phyloP scores from a whole-genome alignment of 53 echinoderm and acorn worm genomes.

The Temnopleurus reevesii region DNA sequence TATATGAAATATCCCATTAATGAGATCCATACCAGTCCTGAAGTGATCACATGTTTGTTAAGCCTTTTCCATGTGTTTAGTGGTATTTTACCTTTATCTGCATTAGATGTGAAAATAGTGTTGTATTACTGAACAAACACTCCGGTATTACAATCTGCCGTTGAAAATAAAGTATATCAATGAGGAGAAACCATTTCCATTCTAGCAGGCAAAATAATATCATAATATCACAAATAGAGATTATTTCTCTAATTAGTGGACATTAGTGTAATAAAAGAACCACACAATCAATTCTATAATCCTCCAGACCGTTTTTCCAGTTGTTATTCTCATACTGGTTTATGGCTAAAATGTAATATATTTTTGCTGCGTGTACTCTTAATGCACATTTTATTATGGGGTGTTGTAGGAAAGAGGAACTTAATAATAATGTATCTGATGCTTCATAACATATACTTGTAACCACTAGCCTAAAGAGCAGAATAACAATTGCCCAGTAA shows the following conservation, averaged over 20 bases:
- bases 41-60: background rate
- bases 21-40: too few relatives aligned
- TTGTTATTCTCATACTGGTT: background rate
- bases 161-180: background rate
- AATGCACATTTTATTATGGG: background rate
- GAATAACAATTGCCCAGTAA: background rate
- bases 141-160: background rate
- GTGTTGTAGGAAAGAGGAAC: background rate
- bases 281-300: background rate
- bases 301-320: background rate
- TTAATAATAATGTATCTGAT: background rate
- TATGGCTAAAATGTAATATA: background rate
- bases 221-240: background rate
- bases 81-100: background rate
- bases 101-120: conserved; percentile 23
- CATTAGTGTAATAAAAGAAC: background rate
- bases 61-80: background rate
- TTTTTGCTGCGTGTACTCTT: background rate
- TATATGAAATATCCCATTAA: too few relatives aligned
- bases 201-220: background rate
- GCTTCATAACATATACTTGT: background rate
- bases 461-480: background rate
- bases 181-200: background rate
- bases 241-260: background rate
- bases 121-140: background rate